Base-by-base conservation (phyloP, 2,888 invertebrate genomes). In the Isoperla grammatica region DNA sequence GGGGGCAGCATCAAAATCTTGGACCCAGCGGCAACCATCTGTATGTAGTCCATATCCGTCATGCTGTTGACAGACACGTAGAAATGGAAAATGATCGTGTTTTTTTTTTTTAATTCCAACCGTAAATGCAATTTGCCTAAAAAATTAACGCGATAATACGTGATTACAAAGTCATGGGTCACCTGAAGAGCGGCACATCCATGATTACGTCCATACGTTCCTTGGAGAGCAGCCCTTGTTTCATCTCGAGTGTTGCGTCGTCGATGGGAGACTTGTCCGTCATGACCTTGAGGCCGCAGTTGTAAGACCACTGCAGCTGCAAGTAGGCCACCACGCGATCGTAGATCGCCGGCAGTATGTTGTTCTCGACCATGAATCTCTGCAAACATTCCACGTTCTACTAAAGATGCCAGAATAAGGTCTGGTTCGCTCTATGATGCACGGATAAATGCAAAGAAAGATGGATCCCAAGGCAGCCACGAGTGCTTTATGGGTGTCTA, bases 331-430 rank as follows among this genome's bases (percentile, higher is more conserved):
- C 19, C 11, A 58, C 58, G 12, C 58, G 58, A 11, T 50, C 35
- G 11, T 53, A 20, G 20, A 58, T 12, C 23, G 12, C 15, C 9
- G 15, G 11, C 12, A 76, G 75, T 75, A 79, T 78, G 60, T 76
- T 75, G 59, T 79, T 78, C 64, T 78, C 78, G 54, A 72, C 72
- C 74, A 79, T 76, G 66, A 78, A 79, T 68, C 0, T 76, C 76
- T 60, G 76, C 75, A 35, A 78, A 75, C 1, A 78, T 72, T 73
- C 78, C 78, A 63, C 79, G 66, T 68, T 79, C 79, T 1, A 77
- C 75, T 1, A 5, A 12, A 20, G 11, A 29, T 1, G 50, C 13
- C n/a, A n/a, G n/a, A n/a, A n/a, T n/a, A n/a, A n/a, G n/a, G n/a
- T n/a, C n/a, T n/a, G n/a, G n/a, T n/a, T n/a, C n/a, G n/a, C n/a